Percentiles rank a stretch among this genome's conserved stretches.
These are phyloP conservation scores for Orius insidiosus DNA, from an alignment of 1,140 invertebrate species.

Conservation along the genomic window DNA sequence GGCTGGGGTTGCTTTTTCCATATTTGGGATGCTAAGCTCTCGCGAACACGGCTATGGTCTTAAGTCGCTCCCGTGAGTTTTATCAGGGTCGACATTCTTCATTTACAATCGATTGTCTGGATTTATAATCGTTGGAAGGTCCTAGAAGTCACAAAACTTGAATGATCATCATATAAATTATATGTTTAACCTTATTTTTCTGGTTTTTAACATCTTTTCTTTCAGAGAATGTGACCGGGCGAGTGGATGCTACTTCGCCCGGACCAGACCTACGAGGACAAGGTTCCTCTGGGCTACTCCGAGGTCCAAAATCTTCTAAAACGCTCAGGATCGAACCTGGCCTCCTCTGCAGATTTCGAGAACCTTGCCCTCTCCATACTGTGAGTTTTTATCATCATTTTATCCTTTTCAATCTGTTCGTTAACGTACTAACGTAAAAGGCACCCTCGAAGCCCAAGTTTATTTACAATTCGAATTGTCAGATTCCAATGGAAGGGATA, in stretches of 20 bases:
- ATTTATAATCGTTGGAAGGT: no score
- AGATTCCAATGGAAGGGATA: background rate
- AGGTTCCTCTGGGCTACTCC: conserved; percentile 27
- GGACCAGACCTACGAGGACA: conserved; percentile 46
- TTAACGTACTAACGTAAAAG: background rate
- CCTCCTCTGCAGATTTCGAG: conserved; percentile 39
- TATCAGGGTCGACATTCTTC: no score
- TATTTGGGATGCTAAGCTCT: no score
- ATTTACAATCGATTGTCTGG: no score
- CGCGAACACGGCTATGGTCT: no score
- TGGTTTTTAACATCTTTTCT: no score
- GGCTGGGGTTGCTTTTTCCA: no score
- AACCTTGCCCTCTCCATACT: conserved; percentile 24
- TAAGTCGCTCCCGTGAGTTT: no score
- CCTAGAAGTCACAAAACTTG: no score
- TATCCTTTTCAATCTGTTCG: conserved; percentile 8
- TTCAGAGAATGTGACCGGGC: conserved; percentile 20
- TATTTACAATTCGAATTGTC: background rate
- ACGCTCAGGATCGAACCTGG: conserved; percentile 42
- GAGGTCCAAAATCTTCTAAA: conserved; percentile 27
- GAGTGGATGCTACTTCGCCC: conserved; percentile 36
- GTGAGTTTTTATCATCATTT: conserved; percentile 3
- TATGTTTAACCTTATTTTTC: no score
- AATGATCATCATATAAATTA: no score
- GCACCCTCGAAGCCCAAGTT: background rate